Percentiles rank a stretch among this genome's conserved stretches.
Conservation (phyloP, 2,113 vertebrate species). For the Callipepla squamata region DNA sequence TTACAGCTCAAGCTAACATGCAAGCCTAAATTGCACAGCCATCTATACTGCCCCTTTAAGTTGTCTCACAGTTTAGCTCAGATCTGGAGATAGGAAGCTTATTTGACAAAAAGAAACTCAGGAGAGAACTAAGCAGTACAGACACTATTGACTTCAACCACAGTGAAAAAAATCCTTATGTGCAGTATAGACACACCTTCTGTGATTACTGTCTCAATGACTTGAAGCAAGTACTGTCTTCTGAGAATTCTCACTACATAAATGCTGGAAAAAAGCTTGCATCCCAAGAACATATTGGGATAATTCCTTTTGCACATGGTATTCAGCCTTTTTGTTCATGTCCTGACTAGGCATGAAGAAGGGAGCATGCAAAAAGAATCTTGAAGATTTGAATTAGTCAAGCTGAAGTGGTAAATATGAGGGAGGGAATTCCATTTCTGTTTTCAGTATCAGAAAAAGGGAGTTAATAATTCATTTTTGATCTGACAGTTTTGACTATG, state of each 20-base stretch:
- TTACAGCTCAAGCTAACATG: slow-evolving; percentile 27
- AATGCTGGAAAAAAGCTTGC: not conserved
- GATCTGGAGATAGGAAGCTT: not conserved
- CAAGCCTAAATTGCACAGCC: slow-evolving; percentile 27
- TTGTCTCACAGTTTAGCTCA: slow-evolving; percentile 25
- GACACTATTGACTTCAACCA: not conserved
- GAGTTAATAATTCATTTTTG: not conserved
- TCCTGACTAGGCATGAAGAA: not conserved
- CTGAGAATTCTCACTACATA: not conserved
- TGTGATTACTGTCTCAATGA: not conserved
- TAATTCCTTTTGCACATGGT: not conserved
- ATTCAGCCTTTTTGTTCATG: not conserved
- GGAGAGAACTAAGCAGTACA: not conserved
- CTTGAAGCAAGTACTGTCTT: not conserved
- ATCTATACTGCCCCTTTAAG: not conserved
- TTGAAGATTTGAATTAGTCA: not conserved
- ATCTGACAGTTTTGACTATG: not conserved
- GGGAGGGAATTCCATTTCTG: not conserved
- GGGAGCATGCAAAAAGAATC: not conserved
- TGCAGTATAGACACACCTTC: not conserved
- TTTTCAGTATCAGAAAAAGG: not conserved
- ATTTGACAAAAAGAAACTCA: not conserved
- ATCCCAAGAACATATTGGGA: not conserved
- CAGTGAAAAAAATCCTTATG: not conserved
- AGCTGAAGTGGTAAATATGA: not conserved